Evolutionary conservation across 2,797 vertebrate genomes (phyloP).

Genomic region (Arvicola amphibius): DNA sequence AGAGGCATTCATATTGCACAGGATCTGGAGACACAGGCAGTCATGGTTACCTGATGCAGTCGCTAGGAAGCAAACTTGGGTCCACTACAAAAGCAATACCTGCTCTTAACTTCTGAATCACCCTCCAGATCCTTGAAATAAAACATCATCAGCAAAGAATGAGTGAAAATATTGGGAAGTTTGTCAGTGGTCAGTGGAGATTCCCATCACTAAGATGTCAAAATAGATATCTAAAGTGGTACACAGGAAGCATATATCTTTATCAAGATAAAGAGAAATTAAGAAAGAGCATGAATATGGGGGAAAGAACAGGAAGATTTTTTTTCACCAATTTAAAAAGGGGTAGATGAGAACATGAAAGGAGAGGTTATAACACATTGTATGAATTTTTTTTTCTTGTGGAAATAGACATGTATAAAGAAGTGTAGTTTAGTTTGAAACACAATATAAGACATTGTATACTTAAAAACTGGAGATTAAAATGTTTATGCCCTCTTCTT

Average conservation of each 20-base stretch:
- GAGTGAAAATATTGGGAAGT: background rate
- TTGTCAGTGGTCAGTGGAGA: background rate
- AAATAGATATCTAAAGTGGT: background rate
- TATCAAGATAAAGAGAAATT: background rate
- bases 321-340: background rate
- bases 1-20: background rate
- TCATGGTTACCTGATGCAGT: background rate
- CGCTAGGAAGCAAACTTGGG: background rate
- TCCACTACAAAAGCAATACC: background rate
- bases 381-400: background rate
- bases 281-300: background rate
- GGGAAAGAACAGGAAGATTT: background rate
- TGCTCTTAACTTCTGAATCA: background rate
- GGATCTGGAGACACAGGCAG: background rate
- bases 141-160: background rate
- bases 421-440: background rate
- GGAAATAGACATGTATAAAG: background rate
- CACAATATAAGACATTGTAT: background rate
- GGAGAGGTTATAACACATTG: background rate
- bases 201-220: background rate
- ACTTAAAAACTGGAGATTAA: background rate
- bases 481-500: slow-evolving; percentile 3
- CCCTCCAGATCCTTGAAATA: background rate
- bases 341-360: background rate
- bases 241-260: background rate